phyloP scores from a whole-genome alignment of 2,113 vertebrate genomes.

The Aspiorhynchus laticeps region DNA sequence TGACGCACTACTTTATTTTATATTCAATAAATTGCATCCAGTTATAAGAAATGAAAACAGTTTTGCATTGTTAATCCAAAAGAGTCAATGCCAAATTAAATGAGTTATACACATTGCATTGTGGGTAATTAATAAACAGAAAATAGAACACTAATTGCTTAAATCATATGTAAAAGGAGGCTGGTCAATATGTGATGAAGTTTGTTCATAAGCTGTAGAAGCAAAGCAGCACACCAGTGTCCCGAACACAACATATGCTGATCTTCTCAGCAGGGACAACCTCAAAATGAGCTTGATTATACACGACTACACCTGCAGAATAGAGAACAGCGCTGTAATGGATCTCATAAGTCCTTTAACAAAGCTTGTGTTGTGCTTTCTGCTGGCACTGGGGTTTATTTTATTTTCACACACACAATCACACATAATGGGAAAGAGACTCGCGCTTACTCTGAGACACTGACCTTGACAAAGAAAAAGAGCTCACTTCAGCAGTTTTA shows the following conservation, averaged over 20 bases:
- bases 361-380: neutral
- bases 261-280: conserved; percentile 7
- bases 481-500: conserved; percentile 42
- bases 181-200: conserved; percentile 3
- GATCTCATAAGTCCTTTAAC: conserved; percentile 18
- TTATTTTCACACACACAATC: neutral
- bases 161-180: neutral
- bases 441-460: neutral
- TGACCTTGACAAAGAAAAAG: conserved; percentile 31
- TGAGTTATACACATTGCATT: neutral
- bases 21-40: neutral
- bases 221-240: conserved; percentile 19
- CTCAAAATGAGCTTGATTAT: conserved; percentile 3
- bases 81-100: neutral
- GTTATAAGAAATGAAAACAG: neutral
- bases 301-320: neutral
- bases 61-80: neutral
- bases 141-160: neutral
- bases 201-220: conserved; percentile 6
- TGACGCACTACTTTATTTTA: too few species aligned
- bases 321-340: conserved; percentile 12
- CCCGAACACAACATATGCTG: conserved; percentile 22
- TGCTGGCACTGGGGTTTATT: neutral
- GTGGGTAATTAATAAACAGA: neutral
- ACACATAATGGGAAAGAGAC: conserved; percentile 26